A percentile compares a stretch with the other conserved stretches of the same genome.
Evolutionary conservation across 2,888 invertebrate species (phyloP).

Genomic region (Erebia ligea): DNA sequence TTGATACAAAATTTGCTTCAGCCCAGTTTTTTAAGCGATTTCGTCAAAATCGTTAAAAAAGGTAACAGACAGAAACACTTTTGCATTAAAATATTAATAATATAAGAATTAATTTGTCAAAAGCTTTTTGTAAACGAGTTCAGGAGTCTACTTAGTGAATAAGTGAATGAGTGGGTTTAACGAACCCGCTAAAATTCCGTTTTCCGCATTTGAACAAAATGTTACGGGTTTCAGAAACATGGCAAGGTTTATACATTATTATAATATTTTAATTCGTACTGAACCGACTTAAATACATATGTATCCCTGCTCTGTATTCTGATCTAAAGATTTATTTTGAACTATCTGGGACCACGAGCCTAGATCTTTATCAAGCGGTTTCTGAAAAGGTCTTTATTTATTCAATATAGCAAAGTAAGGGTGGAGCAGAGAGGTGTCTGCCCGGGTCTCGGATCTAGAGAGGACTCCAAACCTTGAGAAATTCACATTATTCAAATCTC

Average conservation of each 20-base stretch:
- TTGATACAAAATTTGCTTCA: too few relatives aligned
- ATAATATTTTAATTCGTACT: conserved; percentile 28
- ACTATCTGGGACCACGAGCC: not conserved
- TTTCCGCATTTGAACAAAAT: conserved; percentile 15
- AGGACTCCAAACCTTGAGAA: too few relatives aligned
- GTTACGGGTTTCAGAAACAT: conserved; percentile 12
- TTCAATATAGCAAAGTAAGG: not conserved
- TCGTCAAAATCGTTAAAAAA: too few relatives aligned
- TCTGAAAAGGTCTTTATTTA: not conserved
- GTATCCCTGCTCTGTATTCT: not conserved
- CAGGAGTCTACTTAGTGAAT: conserved; percentile 12
- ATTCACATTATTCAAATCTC: too few relatives aligned
- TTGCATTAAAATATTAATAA: too few relatives aligned
- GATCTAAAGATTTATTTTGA: not conserved
- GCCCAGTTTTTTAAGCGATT: too few relatives aligned
- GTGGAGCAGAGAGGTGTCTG: too few relatives aligned
- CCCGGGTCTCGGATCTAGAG: too few relatives aligned
- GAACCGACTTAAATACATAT: conserved; percentile 6
- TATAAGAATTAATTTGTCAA: too few relatives aligned
- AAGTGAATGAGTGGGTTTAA: conserved; percentile 24
- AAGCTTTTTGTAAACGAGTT: conserved; percentile 4
- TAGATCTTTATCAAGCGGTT: not conserved
- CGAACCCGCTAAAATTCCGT: conserved; percentile 25
- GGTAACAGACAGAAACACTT: too few relatives aligned
- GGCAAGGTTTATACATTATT: too few relatives aligned